Evolutionary conservation across 2,888 invertebrate species (phyloP).

Genomic region (Emmelina monodactyla): DNA sequence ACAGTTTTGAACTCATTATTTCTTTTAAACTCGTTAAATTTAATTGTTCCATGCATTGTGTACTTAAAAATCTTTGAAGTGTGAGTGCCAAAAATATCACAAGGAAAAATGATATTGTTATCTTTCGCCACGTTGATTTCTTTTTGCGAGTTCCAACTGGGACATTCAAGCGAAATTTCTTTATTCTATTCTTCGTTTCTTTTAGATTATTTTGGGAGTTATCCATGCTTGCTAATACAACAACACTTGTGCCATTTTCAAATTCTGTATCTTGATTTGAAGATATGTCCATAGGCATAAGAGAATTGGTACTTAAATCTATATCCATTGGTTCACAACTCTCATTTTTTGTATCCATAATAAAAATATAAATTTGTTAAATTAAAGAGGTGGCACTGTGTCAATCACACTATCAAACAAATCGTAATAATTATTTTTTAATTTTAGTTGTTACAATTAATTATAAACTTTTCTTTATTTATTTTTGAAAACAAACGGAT

Average conservation of each 20-base stretch:
- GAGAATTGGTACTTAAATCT: constrained; percentile 39
- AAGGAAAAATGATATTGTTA: constrained; percentile 9
- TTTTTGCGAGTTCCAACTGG: no score
- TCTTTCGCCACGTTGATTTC: background rate
- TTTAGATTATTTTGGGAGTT: no score
- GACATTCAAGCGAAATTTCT: no score
- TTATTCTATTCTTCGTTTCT: no score
- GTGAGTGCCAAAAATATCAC: constrained; percentile 22
- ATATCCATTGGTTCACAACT: constrained; percentile 54
- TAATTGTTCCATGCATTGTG: constrained; percentile 32
- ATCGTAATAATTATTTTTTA: no score
- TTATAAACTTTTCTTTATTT: no score
- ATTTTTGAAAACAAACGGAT: no score
- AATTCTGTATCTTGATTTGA: constrained; percentile 17
- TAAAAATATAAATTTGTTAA: no score
- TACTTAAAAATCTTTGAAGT: constrained; percentile 23
- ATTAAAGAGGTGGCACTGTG: no score
- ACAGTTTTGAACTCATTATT: constrained; percentile 27
- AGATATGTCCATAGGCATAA: constrained; percentile 37
- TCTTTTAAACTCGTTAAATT: constrained; percentile 22
- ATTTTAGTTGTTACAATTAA: no score
- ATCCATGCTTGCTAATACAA: background rate
- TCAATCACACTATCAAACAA: no score
- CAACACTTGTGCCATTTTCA: background rate
- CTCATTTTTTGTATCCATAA: constrained; percentile 18